These are phyloP conservation scores for fruit fly (Drosophila melanogaster) DNA, from an alignment of 1,140 invertebrate genomes.

Conservation along the genomic window Release_6_plus_ISO1_MT NT_033779.5:4803001-4803500, in stretches of 20 bases:
- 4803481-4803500: conserved; percentile 66
- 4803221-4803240: conserved; percentile 66
- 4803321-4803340: conserved; percentile 43
- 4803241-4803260: conserved; percentile 79
- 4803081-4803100: conserved; percentile 52
- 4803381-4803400: conserved; percentile 61
- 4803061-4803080: conserved; percentile 48
- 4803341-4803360: conserved; percentile 9
- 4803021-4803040: conserved; percentile 59
- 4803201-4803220: conserved; percentile 80
- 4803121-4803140: conserved; percentile 10
- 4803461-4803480: conserved; percentile 43
- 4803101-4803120: conserved; percentile 44
- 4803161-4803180: conserved; percentile 21
- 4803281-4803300: conserved; percentile 73
- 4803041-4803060: conserved; percentile 56
- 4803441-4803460: conserved; percentile 47
- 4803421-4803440: conserved; percentile 40
- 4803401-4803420: conserved; percentile 70
- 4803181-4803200: conserved; percentile 64
- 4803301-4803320: conserved; percentile 33
- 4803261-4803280: conserved; percentile 72
- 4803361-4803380: background rate
- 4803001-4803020: conserved; percentile 40
- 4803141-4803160: background rate